Evolutionary conservation across 2,888 invertebrate genomes (phyloP).

Genomic region (Amiota minor): DNA sequence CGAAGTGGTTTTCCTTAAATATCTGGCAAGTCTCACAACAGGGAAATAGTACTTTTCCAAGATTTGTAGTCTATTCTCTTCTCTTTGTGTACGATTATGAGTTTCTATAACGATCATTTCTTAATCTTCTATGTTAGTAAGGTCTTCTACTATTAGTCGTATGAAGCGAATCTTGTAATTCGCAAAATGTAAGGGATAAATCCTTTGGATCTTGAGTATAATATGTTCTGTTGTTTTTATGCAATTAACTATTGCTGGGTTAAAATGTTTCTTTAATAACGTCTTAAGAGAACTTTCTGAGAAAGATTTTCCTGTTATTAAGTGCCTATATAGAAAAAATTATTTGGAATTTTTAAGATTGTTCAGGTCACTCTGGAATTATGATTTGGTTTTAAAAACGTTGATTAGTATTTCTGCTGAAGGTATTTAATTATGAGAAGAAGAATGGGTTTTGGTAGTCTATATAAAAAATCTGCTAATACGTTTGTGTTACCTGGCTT

Average conservation of each 20-base stretch:
- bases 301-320: too few species aligned
- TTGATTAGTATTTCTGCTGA: constrained; percentile 36
- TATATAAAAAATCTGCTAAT: constrained; percentile 45
- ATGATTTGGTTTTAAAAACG: constrained; percentile 42
- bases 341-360: too few species aligned
- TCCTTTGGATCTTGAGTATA: constrained; percentile 10
- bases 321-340: too few species aligned
- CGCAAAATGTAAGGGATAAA: constrained; percentile 2
- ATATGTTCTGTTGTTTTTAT: constrained; percentile 1
- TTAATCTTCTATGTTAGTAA: constrained; percentile 23
- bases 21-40: too few species aligned
- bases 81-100: too few species aligned
- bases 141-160: too few species aligned
- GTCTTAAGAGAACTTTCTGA: background rate
- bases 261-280: background rate
- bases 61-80: too few species aligned
- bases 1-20: too few species aligned
- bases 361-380: too few species aligned
- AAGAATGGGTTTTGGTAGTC: constrained; percentile 25
- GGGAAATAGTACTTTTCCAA: too few species aligned
- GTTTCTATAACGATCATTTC: constrained; percentile 22
- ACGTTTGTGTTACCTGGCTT: constrained; percentile 58
- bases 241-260: background rate
- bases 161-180: too few species aligned
- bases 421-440: constrained; percentile 34